Base-by-base conservation (phyloP, 2,113 vertebrate species). In the Amphilophus citrinellus region DNA sequence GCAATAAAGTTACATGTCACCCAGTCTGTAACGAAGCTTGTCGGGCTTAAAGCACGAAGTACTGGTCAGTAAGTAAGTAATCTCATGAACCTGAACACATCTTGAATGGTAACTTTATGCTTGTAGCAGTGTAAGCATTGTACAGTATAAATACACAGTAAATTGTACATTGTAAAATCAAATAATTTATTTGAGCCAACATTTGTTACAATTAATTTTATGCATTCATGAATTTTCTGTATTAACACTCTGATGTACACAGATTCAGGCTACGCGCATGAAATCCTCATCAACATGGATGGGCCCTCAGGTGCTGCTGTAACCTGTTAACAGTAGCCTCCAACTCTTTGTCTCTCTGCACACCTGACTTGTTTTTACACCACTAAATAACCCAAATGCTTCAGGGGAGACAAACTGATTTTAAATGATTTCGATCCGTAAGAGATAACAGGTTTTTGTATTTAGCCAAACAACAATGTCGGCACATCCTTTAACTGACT, bases 281-380 rank as follows among this genome's bases (percentile, higher is more conserved):
- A 71, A 32, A 53, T 32, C 17, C 47, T 32, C 66, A 5, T 73
- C 10, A 0, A 17, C 47, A 32, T 1, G 6, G 47, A 32, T 3
- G 44, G 10, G 47, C 47, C 44, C 44, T 14, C 3, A 10, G 10
- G 0, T 7, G 17, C 13, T 7, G 17, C 10, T 30, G 14, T 6
- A 50, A 13, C 14, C 44, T 50, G 47, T 15, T 50, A 53, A 73
- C 66, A 5, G 47, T 3, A 53, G 47, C 66, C 47, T 73, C 66
- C 27, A 0, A 71, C 66, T 20, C 0, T 20, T 5, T 30, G 66
- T 73, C 6, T 20, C 44, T 3, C 32, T 73, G 13, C 44, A 73
- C 44, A 32, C 44, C 24, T 20, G 22, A 50, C 65, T 50, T 50
- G 65, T 11, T 50, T 71, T 50, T 50, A 13, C 42, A 71, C 65